A percentile compares a stretch with the other conserved stretches of the same genome.
These are phyloP conservation scores for Perithous albicinctus DNA, from an alignment of 2,888 invertebrate species.

Conservation along the genomic window DNA sequence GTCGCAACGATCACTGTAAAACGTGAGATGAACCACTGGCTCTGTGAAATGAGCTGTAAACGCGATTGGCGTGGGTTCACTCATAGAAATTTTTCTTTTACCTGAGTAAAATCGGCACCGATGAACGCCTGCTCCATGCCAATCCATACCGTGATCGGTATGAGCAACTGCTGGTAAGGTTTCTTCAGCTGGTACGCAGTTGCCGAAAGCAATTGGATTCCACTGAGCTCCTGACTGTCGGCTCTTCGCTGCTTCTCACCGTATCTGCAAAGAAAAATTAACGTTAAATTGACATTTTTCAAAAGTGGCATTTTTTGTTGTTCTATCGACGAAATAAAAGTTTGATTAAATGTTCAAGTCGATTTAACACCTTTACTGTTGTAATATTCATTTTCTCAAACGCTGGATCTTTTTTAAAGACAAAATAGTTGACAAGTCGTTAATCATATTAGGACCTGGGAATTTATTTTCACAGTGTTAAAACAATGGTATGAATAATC, in stretches of 20 bases:
- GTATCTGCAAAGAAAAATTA: slow-evolving; percentile 87
- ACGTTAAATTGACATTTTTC: background rate
- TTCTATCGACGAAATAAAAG: background rate
- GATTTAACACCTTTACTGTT: too few relatives aligned
- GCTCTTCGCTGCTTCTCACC: slow-evolving; percentile 93
- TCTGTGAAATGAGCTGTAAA: too few relatives aligned
- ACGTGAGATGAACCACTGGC: background rate
- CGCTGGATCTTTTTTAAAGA: too few relatives aligned
- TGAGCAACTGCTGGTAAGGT: slow-evolving; percentile 95
- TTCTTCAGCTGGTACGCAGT: slow-evolving; percentile 96
- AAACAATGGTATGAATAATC: too few relatives aligned
- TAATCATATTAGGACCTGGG: too few relatives aligned
- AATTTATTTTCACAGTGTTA: too few relatives aligned
- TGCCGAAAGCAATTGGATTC: slow-evolving; percentile 93
- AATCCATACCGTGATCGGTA: slow-evolving; percentile 98
- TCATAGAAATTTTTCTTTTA: slow-evolving; percentile 79
- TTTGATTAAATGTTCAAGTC: too few relatives aligned
- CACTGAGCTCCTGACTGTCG: slow-evolving; percentile 91
- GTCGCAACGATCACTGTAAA: background rate
- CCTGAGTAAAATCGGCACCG: slow-evolving; percentile 95
- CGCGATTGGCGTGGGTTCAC: background rate
- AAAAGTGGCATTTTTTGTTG: background rate
- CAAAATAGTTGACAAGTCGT: too few relatives aligned
- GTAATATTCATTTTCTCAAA: too few relatives aligned
- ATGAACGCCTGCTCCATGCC: slow-evolving; percentile 99